A percentile compares a stretch with the other conserved stretches of the same genome.
phyloP scores from a whole-genome alignment of 2,113 vertebrate species.

The Sceloporus tristichus region DNA sequence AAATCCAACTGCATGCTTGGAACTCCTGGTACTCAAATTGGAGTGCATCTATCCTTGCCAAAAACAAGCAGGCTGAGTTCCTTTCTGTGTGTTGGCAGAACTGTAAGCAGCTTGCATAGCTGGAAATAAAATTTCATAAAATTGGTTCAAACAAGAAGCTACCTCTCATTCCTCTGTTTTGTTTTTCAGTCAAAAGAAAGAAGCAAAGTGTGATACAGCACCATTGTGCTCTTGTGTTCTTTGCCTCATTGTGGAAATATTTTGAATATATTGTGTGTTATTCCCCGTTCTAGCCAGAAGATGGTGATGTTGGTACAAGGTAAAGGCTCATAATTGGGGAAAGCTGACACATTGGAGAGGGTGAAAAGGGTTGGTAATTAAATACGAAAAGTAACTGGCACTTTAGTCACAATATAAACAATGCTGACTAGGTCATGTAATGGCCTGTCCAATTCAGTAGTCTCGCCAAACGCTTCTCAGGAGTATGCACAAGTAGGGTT shows the following conservation, averaged over 20 bases:
- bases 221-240: not conserved
- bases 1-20: not conserved
- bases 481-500: not conserved
- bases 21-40: too few species aligned
- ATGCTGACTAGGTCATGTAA: not conserved
- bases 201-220: not conserved
- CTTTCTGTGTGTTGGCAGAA: not conserved
- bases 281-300: conserved; percentile 5
- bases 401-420: not conserved
- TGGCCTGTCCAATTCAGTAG: not conserved
- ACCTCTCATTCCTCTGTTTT: not conserved
- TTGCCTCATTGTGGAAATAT: not conserved
- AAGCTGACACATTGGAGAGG: not conserved
- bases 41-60: not conserved
- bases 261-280: not conserved
- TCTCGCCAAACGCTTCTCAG: not conserved
- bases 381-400: not conserved
- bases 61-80: not conserved
- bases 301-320: conserved; percentile 6
- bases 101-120: not conserved
- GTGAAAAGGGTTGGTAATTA: not conserved
- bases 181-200: not conserved
- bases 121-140: not conserved
- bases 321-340: not conserved
- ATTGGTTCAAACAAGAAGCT: not conserved